phyloP scores from a whole-genome alignment of 2,888 invertebrate genomes.

The Temnothorax unifasciatus region DNA sequence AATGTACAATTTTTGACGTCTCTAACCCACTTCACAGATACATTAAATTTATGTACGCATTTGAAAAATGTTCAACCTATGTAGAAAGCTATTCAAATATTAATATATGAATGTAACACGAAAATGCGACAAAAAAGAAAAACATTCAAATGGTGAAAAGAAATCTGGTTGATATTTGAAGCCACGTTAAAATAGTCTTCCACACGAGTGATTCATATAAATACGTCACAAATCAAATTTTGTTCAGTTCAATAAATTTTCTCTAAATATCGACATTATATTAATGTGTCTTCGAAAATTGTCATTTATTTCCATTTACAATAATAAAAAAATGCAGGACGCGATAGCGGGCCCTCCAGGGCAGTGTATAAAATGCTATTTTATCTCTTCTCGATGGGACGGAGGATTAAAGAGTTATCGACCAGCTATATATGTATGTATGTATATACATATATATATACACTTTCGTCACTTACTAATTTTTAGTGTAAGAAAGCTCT shows the following conservation, averaged over 20 bases:
- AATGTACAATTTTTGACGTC: constrained; percentile 7
- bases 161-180: constrained; percentile 11
- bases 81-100: constrained; percentile 23
- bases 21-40: constrained; percentile 36
- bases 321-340: constrained; percentile 20
- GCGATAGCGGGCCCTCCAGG: not conserved
- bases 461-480: constrained; percentile 74
- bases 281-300: constrained; percentile 26
- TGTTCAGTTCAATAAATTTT: constrained; percentile 46
- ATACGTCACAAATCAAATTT: constrained; percentile 18
- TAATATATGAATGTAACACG: constrained; percentile 13
- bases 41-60: constrained; percentile 33
- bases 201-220: constrained; percentile 16
- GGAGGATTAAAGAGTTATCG: constrained; percentile 71
- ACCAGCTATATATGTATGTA: constrained; percentile 63
- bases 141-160: not conserved
- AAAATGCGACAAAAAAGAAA: constrained; percentile 22
- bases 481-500: constrained; percentile 73
- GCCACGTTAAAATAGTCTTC: constrained; percentile 47
- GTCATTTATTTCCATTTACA: constrained; percentile 31
- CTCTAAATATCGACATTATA: constrained; percentile 25
- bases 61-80: not conserved
- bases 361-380: constrained; percentile 36
- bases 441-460: constrained; percentile 39
- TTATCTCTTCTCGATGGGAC: constrained; percentile 57